Evolutionary conservation across 2,888 invertebrate genomes (phyloP), one percentile per base, ranked within the genome.

Genomic region (Gortyna flavago): DNA sequence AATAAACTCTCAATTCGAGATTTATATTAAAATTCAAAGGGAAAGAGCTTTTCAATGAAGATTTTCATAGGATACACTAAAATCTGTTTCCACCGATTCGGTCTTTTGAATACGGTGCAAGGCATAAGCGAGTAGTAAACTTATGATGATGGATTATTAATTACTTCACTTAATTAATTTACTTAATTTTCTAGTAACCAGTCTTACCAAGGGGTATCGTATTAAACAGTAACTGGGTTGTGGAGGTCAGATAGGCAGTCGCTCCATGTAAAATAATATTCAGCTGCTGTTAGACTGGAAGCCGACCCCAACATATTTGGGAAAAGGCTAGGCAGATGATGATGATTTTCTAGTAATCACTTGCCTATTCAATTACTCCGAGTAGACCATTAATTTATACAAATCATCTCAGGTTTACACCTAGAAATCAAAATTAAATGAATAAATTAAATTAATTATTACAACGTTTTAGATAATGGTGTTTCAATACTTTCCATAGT

Each of bases 21-120:
- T 95, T 95, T 94, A 95, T 95, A 96, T 96, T 96, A 95, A 96
- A 96, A 95, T 96, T 95, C 96, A 95, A 95, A 95, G 94, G 93
- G 93, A 93, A 91, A 91, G 91, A 93, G 92, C 92, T 93, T 87
- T 91, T 91, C 95, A 94, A 95, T 95, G 95, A 95, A 95, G 94
- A 96, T 95, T 96, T 96, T 96, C 96, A 96, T 96, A 95, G 95
- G 95, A 95, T 94, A 93, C 96, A 95, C 96, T 96, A 96, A 96
- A 96, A 96, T 96, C 96, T 96, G 96, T 96, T 96, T 95, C 95
- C 91, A 95, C 92, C 88, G 94, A 92, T 94, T 91, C 93, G 18
- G 91, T 90, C 89, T 91, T 72, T 90, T 82, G 83, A n/a, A 72
- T 80, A 16, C 79, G 91, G 91, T 88, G 0, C 73, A 93, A 92